Evolutionary conservation across 1,140 invertebrate species (phyloP), one percentile per base, ranked within the genome.

Genomic region (Procambarus clarkii): DNA sequence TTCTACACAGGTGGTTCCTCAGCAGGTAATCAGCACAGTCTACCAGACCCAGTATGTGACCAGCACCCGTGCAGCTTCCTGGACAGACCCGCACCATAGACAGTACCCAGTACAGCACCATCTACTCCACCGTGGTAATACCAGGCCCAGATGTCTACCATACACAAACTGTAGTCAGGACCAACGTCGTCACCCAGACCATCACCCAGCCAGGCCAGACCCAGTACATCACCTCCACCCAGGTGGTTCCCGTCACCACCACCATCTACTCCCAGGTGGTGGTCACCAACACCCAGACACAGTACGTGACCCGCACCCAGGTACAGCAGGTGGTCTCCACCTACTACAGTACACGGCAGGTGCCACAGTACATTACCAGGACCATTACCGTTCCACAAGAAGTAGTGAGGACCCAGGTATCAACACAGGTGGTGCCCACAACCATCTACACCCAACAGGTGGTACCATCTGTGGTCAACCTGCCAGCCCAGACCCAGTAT

Each of bases 281-380:
- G 54, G 45, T 45, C 78, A 92, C 91, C 60, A 89, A 79, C 91
- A 88, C 86, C n/a, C 91, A 92, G 78, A 92, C 91, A 21, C 91
- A 88, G 86, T 88, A 88, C 77, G 81, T 86, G 9, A 89, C 83
- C 7, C 78, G 83, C 74, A 92, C 91, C 44, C 86, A 88, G 48
- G 54, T 74, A 69, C 78, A 87, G 91, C 80, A 88, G 79, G 77
- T 54, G 76, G 71, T 78, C 8, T 79, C 84, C 44, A 89, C 81
- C 44, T 79, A 88, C 50, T 85, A 80, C 78, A 50, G 91, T 45
- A 92, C 91, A 46, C 86, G 82, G 86, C 87, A 88, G 86, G 91
- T 92, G 79, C 91, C 91, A 8, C 91, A 92, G 85, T 83, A 84
- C 74, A 48, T 69, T 85, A 92, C 91, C 74, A 85, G 82, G 60